Evolutionary conservation across 2,888 invertebrate species (phyloP), one percentile per base, ranked within the genome.

Genomic region (Noctua janthina): DNA sequence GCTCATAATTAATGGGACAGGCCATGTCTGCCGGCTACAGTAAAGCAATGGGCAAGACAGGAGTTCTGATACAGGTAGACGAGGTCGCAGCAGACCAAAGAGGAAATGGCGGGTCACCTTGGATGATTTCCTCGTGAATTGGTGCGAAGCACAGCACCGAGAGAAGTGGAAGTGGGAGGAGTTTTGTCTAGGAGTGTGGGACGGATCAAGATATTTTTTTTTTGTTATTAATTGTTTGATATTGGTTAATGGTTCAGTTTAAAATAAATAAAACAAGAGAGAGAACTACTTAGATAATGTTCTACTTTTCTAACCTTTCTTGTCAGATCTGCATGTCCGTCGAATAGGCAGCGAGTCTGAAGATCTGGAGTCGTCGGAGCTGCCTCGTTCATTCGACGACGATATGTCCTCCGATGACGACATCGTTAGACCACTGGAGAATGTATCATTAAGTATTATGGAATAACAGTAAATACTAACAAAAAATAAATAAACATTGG

Each of bases 341-440:
- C 95, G 88, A 23, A 96, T 94, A 2, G 97, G 97, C 87, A 96
- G 87, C 3, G 95, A 95, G 88, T 96, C 97, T 0, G 96, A 96
- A 0, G 96, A 96, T 0, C 92, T 87, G 4, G 95, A 94, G 43
- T 91, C 94, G 11, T 88, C 90, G 2, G 94, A 92, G 49, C 94
- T 94, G 70, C 93, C 95, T 15, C 94, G 91, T 59, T 96, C 96
- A 0, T 95, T 96, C 2, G 96, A 96, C 10, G 96, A 95, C 6
- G 96, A 96, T 87, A 97, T 96, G 15, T 96, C 96, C 86, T 96
- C 96, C 0, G 96, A 96, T 0, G 96, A 94, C 10, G 96, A 95
- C 93, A 96, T 91, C 39, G 96, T 95, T 79, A 71, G n/a, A 54
- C 59, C 76, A 80, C 66, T 80, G 20, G 17, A 71, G 39, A 56